Evolutionary conservation across 1,140 invertebrate species (phyloP).

Genomic region (Drosophila bocqueti): DNA sequence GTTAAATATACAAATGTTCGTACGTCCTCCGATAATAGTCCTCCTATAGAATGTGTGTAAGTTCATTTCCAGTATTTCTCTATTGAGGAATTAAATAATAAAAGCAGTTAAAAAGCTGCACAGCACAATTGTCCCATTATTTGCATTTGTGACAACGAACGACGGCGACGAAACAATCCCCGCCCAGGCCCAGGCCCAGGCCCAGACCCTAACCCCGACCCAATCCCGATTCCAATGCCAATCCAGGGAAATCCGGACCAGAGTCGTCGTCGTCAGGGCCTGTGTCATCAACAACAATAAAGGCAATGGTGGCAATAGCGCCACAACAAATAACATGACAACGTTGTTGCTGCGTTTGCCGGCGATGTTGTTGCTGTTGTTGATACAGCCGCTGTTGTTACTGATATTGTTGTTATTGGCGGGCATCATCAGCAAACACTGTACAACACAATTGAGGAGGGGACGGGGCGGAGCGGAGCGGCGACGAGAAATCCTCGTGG

Average conservation of each 20-base stretch:
- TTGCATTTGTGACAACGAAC: slow-evolving; percentile 81
- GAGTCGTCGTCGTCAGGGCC: slow-evolving; percentile 37
- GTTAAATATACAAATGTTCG: not conserved
- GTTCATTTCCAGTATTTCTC: slow-evolving; percentile 23
- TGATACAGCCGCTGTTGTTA: slow-evolving; percentile 38
- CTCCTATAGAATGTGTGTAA: not conserved
- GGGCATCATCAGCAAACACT: slow-evolving; percentile 68
- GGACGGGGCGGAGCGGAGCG: slow-evolving; percentile 1
- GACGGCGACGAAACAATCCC: slow-evolving; percentile 8
- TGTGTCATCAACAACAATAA: slow-evolving; percentile 75
- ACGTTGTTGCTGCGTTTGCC: slow-evolving; percentile 34
- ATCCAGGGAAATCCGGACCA: slow-evolving; percentile 30
- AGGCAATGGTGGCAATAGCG: slow-evolving; percentile 63
- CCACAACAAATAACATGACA: slow-evolving; percentile 59
- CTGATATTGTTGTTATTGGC: slow-evolving; percentile 40
- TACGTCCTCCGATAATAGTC: not conserved
- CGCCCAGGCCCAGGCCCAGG: not conserved
- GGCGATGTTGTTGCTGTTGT: slow-evolving; percentile 55
- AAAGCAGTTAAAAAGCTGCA: slow-evolving; percentile 69
- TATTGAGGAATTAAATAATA: slow-evolving; percentile 79
- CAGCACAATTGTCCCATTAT: slow-evolving; percentile 79
- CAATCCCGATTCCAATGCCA: slow-evolving; percentile 5
- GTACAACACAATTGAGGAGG: slow-evolving; percentile 33
- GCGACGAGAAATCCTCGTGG: slow-evolving; percentile 68
- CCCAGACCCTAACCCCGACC: not conserved